Base-by-base conservation (phyloP, 2,797 vertebrate genomes). In the Gobio occitaniae region DNA sequence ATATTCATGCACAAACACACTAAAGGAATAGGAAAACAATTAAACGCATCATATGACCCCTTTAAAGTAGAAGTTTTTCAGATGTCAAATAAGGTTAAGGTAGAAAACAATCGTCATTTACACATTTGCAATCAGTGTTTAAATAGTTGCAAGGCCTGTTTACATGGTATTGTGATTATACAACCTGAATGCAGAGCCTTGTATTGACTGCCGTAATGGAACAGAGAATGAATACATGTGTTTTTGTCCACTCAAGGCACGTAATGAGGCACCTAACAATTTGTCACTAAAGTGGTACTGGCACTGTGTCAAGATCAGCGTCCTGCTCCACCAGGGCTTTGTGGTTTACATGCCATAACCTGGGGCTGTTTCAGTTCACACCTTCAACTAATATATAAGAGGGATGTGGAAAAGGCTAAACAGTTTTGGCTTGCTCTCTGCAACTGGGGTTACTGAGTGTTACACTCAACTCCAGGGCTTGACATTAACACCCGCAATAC, bases 191-290 rank as follows among this genome's bases (percentile, higher is more conserved):
- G 72, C 48, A 75, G 29, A 54, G 48, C 16, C 17, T 36, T 32
- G 25, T 36, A 52, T 75, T 54, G 29, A 29, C 29, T 21, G 16
- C 17, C 10, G 2, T 75, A 54, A 75, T 54, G 25, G 29, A 75
- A 75, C 9, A 7, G 16, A 54, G 29, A 54, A 16, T 32, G 72
- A 52, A 50, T 52, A 21, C 72, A 54, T 54, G 72, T 52, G 29
- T 13, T 74, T 52, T 74, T 75, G 48, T 75, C 48, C 29, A 75
- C 72, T 75, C 29, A 75, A 75, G 29, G 16, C 16, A 75, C 10
- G 48, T 54, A 52, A 75, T 50, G 48, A 75, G 50, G 15, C 72
- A 52, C 29, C 72, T 54, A 54, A 75, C 29, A 75, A 75, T 75
- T 36, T 54, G 29, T 36, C 29, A 75, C 16, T 75, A 48, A 54